Percentiles rank a stretch among this genome's conserved stretches.
Evolutionary conservation across 2,113 vertebrate species (phyloP).

Genomic region (Fulica atra): DNA sequence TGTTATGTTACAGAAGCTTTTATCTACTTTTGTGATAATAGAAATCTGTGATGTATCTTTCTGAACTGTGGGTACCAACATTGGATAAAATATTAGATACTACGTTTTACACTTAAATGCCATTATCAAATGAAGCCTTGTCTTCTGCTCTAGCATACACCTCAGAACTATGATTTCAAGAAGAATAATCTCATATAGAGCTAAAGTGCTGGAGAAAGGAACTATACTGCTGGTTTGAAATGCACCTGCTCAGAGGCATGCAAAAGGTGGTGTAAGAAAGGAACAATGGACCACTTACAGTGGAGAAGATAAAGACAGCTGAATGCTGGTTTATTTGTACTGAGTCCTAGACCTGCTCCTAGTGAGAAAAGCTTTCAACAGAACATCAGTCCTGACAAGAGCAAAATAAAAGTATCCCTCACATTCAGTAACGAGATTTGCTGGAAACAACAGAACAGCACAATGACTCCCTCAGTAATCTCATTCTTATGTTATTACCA

Average conservation of each 20-base stretch:
- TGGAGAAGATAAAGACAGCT: not conserved
- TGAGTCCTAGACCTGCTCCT: not conserved
- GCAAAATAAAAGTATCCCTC: not conserved
- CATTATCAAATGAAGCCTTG: not conserved
- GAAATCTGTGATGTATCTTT: not conserved
- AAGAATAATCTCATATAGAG: not conserved
- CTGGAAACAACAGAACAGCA: not conserved
- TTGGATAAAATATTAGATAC: not conserved
- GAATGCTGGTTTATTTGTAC: not conserved
- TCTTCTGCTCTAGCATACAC: not conserved
- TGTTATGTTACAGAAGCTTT: not conserved
- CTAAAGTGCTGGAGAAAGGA: not conserved
- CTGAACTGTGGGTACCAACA: not conserved
- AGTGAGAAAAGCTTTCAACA: not conserved
- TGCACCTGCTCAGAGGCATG: not conserved
- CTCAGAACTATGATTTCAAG: not conserved
- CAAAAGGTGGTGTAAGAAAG: not conserved
- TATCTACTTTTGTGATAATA: not conserved
- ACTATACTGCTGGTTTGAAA: not conserved
- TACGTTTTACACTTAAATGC: not conserved
- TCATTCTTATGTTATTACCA: not conserved
- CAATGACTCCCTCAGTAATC: not conserved
- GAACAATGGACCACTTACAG: not conserved
- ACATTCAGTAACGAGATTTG: not conserved
- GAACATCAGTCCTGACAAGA: not conserved